Evolutionary conservation across 2,113 vertebrate species (phyloP), one percentile per base, ranked within the genome.

Genomic region (Elephas maximus): DNA sequence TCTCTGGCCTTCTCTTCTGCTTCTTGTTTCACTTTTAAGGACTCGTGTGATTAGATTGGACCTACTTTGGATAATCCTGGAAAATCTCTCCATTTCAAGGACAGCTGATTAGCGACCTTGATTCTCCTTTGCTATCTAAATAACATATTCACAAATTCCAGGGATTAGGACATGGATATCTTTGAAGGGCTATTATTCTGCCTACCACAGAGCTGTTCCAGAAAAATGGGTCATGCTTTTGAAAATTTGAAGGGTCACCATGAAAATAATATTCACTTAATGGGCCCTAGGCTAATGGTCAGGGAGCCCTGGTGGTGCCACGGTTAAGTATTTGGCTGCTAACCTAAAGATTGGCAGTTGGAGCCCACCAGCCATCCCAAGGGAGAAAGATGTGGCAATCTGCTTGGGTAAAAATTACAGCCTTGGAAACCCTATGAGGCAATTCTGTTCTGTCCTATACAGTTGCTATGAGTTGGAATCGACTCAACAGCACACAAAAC

Each of bases 181-280:
- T 79, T 85, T 15, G 3, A 12, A 30, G 65, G n/a, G 18, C 18
- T 87, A 3, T 90, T 93, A 48, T n/a, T 83, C 71, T 88, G 5
- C 67, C 23, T 60, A 20, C 12, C 71, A 45, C 91, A 86, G 15
- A 18, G 51, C 63, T 79, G 28, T 93, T 98, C 94, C 73, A 96
- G 79, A 94, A 97, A 96, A 96, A 91, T 0, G 80, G 67, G 65
- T 97, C 67, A 86, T 85, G 76, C 85, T 94, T 97, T 96, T 97
- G 91, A 80, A 98, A 98, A 96, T 93, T 74, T 97, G 90, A 96
- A 96, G 53, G 6, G 17, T 69, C 44, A 60, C 88, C 93, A 63
- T 85, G 96, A 97, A 97, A 92, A 96, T 92, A 97, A 93, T n/a
- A 74, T 6, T 92, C 33, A 93, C 88, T 20, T 79, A 77, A 67